Conservation (phyloP, 2,888 invertebrate species). For the Colletes collaris region DNA sequence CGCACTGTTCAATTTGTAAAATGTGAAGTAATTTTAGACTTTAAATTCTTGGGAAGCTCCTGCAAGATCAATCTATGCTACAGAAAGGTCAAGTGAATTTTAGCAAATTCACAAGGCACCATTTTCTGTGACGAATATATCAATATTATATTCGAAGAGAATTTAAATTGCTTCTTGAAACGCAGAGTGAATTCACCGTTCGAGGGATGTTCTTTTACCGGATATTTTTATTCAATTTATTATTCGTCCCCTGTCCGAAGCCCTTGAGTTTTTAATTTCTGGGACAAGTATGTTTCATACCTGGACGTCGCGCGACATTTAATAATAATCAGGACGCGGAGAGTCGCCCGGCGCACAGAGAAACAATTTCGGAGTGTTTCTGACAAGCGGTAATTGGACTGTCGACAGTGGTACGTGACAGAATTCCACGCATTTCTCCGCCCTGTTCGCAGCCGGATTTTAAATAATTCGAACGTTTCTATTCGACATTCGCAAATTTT, state of each 20-base stretch:
- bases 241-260: background rate
- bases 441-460: constrained; percentile 18
- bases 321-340: constrained; percentile 29
- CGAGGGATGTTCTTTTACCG: too few relatives aligned
- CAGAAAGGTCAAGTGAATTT: too few relatives aligned
- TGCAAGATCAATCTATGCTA: too few relatives aligned
- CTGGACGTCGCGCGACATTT: constrained; percentile 12
- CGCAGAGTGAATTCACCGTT: too few relatives aligned
- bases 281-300: background rate
- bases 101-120: too few relatives aligned
- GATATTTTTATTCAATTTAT: background rate
- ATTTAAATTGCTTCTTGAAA: too few relatives aligned
- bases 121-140: too few relatives aligned
- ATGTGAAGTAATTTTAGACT: too few relatives aligned
- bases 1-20: too few relatives aligned
- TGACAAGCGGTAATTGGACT: constrained; percentile 56
- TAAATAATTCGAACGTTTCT: constrained; percentile 43
- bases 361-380: constrained; percentile 48
- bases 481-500: constrained; percentile 39
- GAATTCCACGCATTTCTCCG: constrained; percentile 36
- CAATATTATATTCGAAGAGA: too few relatives aligned
- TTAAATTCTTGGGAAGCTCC: too few relatives aligned
- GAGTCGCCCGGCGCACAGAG: constrained; percentile 14
- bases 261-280: background rate
- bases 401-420: constrained; percentile 47